These are phyloP conservation scores for Myrmecophaga tridactyla DNA, from an alignment of 2,113 vertebrate species.

Conservation along the genomic window DNA sequence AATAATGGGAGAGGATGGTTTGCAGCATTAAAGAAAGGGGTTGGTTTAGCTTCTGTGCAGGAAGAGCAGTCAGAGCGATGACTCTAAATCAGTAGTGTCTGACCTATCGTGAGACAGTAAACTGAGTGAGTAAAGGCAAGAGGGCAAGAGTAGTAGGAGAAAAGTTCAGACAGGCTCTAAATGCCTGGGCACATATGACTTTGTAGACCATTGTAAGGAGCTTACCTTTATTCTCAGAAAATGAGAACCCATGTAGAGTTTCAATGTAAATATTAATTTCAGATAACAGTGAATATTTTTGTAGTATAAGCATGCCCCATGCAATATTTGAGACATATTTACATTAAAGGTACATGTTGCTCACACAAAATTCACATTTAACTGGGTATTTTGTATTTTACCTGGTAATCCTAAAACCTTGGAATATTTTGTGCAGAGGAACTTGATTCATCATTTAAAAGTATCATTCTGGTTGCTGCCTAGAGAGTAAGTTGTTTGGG, in stretches of 20 bases:
- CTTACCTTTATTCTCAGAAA: neutral
- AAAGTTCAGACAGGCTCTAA: no score
- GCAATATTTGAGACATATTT: neutral
- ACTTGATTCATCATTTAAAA: neutral
- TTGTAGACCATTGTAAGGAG: neutral
- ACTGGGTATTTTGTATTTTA: neutral
- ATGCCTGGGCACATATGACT: no score
- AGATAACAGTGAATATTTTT: neutral
- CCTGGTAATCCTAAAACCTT: neutral
- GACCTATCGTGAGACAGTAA: neutral
- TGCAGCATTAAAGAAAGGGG: neutral
- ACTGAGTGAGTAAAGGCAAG: neutral
- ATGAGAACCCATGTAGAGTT: neutral
- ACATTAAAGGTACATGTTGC: neutral
- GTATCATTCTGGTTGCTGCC: neutral
- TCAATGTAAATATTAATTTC: neutral
- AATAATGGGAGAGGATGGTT: neutral
- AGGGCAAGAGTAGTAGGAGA: neutral
- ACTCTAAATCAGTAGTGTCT: neutral
- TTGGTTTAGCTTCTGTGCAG: neutral
- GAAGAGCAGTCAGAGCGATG: neutral
- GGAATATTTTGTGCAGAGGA: neutral
- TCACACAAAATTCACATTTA: neutral
- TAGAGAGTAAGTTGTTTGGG: neutral
- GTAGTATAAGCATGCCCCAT: neutral